phyloP scores from a whole-genome alignment of 1,140 invertebrate genomes.

The Platorchestia sp. region DNA sequence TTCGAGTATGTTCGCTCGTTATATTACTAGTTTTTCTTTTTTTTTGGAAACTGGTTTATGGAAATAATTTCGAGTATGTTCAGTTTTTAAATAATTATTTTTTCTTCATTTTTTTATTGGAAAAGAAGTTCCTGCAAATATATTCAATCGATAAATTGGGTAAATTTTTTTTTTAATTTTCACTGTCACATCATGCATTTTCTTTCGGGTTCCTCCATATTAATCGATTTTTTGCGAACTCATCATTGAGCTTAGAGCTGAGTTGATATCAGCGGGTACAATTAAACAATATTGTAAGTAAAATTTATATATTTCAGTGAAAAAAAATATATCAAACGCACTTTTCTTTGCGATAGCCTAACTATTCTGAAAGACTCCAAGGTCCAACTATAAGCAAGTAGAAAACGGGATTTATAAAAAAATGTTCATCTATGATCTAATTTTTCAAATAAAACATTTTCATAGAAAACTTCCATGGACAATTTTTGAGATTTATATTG shows the following conservation, averaged over 20 bases:
- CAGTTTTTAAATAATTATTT: too few species aligned
- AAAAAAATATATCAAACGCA: not conserved
- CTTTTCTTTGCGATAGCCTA: not conserved
- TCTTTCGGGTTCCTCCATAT: not conserved
- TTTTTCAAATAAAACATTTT: not conserved
- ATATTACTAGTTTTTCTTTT: too few species aligned
- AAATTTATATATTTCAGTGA: not conserved
- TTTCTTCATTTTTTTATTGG: too few species aligned
- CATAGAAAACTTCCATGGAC: not conserved
- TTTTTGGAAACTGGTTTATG: too few species aligned
- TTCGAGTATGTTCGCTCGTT: too few species aligned
- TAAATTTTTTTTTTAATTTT: too few species aligned
- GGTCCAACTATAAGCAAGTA: not conserved
- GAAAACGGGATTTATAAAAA: not conserved
- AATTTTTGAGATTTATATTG: not conserved
- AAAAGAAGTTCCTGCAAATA: too few species aligned
- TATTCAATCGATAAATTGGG: too few species aligned
- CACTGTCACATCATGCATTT: not conserved
- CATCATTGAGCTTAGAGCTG: not conserved
- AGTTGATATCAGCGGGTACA: not conserved
- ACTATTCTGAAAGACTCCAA: not conserved
- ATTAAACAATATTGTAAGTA: not conserved
- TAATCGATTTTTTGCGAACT: too few species aligned
- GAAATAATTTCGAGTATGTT: too few species aligned
- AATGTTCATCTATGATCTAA: not conserved